Base-by-base conservation (phyloP, 2,113 vertebrate species). In the Periophthalmus modestus region DNA sequence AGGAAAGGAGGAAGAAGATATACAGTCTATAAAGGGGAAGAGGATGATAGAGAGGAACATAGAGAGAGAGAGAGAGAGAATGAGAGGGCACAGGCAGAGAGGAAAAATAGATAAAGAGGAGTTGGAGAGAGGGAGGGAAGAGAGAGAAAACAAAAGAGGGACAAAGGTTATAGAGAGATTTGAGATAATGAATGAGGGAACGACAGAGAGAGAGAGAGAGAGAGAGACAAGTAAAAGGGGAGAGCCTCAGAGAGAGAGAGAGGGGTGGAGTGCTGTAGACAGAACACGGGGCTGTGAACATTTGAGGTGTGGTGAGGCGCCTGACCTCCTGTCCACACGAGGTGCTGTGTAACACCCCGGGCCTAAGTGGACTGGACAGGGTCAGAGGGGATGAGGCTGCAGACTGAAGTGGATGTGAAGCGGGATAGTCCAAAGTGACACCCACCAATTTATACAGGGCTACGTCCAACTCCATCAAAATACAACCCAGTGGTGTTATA, bases 261-360 rank as follows among this genome's bases (percentile, higher is more conserved):
- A n/a, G 66, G 21, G 14, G 2, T 48, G 34, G 68, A 43, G 39
- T 10, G 39, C 2, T 47, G 13, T 19, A 75, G 65, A 82, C 75
- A 71, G 21, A 77, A n/a, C n/a, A 80, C 73, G 63, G 7, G 14
- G 54, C 52, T 70, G 75, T 80, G 68, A 71, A 43, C 89, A 88
- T 82, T 84, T 78, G 73, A 89, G 89, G 87, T 90, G 89, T 86
- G 89, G 80, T 86, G 75, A 88, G 82, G 82, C 2, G 67, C 70
- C 82, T 80, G 85, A 89, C 83, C 89, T 78, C 61, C 85, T 87
- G 89, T 90, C 89, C 72, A 19, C 67, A 81, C 24, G 65, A 81
- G 83, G 83, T 67, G 83, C 72, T 21, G 6, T 50, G 74, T 75
- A 61, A 46, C 50, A 75, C 76, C 48, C 73, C 3, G 72, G 78